Conservation (phyloP, 2,888 invertebrate species). For the Pristionchus arcanus region DNA sequence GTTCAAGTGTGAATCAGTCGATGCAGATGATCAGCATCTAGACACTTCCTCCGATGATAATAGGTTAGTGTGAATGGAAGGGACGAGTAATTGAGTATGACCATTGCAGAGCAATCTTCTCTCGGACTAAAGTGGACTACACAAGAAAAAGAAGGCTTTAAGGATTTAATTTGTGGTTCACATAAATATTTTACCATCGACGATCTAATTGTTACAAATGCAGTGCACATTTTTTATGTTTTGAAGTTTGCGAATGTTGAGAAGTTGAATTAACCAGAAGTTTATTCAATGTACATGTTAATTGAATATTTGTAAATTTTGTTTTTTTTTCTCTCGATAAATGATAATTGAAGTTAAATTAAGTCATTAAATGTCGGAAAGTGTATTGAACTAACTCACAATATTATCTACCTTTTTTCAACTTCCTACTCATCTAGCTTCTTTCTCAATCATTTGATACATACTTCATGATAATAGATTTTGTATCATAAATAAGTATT, state of each 20-base stretch:
- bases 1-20: slow-evolving; percentile 14
- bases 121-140: no score
- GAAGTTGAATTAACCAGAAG: neutral
- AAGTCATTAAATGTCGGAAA: no score
- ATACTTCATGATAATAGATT: no score
- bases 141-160: no score
- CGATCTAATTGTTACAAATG: no score
- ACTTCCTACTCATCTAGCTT: no score
- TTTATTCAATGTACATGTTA: neutral
- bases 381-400: neutral
- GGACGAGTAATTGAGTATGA: neutral
- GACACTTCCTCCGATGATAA: neutral
- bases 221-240: neutral
- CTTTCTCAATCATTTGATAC: no score
- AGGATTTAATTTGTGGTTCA: no score
- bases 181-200: neutral
- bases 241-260: neutral
- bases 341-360: neutral
- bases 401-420: no score
- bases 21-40: neutral
- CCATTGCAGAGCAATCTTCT: neutral
- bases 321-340: neutral
- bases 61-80: neutral
- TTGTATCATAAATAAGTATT: no score
- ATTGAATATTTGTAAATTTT: slow-evolving; percentile 26